A percentile compares a stretch with the other conserved stretches of the same genome.
Evolutionary conservation across 2,113 vertebrate species (phyloP).

Genomic region (Semnornis frantzii): DNA sequence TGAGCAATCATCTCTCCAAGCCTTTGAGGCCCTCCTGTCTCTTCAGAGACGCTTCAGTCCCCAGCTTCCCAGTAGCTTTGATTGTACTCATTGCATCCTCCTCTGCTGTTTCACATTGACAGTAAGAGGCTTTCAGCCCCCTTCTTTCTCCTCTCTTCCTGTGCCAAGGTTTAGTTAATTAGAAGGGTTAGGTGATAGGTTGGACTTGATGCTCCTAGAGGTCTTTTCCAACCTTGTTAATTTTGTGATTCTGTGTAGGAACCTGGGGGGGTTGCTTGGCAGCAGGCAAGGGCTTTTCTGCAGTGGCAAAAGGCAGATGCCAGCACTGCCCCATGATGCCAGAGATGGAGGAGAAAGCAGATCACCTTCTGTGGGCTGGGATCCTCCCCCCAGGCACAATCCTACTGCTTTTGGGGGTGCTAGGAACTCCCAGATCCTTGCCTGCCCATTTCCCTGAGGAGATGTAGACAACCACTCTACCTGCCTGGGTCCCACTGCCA

Average conservation of each 20-base stretch:
- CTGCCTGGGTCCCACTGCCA: rapidly evolving
- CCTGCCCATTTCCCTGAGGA: background rate
- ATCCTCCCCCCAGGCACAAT: background rate
- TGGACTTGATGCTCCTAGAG: no score
- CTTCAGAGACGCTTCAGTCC: background rate
- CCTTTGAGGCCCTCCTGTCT: background rate
- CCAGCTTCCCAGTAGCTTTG: background rate
- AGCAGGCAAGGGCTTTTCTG: background rate
- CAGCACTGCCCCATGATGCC: rapidly evolving
- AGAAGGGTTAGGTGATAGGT: no score
- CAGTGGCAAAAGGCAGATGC: background rate
- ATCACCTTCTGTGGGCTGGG: background rate
- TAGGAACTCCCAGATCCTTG: background rate
- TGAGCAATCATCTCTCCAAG: background rate
- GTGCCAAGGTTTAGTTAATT: background rate
- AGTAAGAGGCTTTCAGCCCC: background rate
- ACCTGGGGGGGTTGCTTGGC: background rate
- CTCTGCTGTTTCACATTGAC: background rate
- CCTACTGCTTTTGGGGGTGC: background rate
- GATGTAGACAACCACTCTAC: background rate
- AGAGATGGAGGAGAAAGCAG: background rate
- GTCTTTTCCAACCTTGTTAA: no score
- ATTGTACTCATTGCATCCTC: background rate
- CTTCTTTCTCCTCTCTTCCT: background rate
- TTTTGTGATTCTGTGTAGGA: background rate